Evolutionary conservation across 1,140 invertebrate genomes (phyloP), one percentile per base, ranked within the genome.

Genomic region (Apis florea): DNA sequence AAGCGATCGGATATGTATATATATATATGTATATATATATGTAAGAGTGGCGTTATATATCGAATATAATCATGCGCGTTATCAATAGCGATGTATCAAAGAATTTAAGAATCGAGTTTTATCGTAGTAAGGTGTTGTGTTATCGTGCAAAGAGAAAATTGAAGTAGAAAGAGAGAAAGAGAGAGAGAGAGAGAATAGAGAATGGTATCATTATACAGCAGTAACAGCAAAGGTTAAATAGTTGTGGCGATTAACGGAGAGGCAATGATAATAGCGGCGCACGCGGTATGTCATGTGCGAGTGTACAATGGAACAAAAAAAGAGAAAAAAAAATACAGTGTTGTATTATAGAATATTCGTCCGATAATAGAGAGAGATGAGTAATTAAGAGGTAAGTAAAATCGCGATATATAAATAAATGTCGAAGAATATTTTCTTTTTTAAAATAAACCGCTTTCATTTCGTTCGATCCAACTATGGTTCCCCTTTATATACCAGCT

Each of bases 281-380:
- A 82, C 79, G 73, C 73, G 79, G 66, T 82, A 61, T 77, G 79
- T 82, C 21, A 31, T 77, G 79, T 77, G 79, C 64, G 73, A 68
- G 79, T 82, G 73, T 77, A 80, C 49, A 40, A 72, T 69, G 66
- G 49, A 67, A 61, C 79, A 85, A 85, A 70, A 85, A 61, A 80
- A 84, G 66, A 84, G 66, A 83, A 66, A 85, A 77, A 47, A 82
- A 81, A 70, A 79, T 59, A 83, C 59, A 87, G 68, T 72, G 72
- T 75, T 72, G 72, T 75, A 69, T 82, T 82, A 74, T 47, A 81
- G 56, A 69, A 49, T 53, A 40, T 63, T 68, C 13, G 64, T 70
- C 17, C 51, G 59, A 19, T n/a, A 51, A 81, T 67, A 66, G n/a
- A 17, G 26, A 19, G 49, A 56, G 73, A 54, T 31, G 31, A 79